Evolutionary conservation across 2,888 invertebrate genomes (phyloP), one percentile per base, ranked within the genome.

Genomic region (Acanthoscelides obtectus): DNA sequence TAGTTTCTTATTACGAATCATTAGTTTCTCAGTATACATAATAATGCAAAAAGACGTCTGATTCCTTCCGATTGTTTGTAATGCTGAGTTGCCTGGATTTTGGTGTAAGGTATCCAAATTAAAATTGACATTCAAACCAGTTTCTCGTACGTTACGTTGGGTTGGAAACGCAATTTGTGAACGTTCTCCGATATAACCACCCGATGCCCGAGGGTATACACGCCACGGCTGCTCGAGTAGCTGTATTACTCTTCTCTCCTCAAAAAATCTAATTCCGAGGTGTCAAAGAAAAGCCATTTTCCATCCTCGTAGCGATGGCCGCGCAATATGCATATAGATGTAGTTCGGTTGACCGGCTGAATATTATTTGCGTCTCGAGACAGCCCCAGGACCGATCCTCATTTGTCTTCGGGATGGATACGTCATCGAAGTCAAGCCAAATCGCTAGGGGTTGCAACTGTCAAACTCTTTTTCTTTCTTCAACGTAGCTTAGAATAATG

Each of bases 201-300:
- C 80, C 80, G 81, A 80, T 80, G 83, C 81, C 82, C 72, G 17
- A 12, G 70, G 82, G 82, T 82, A 81, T 82, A 81, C 82, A 78
- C 83, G 80, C 82, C 82, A 82, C 82, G 83, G 45, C 45, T n/a
- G n/a, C 45, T 17, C 45, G 45, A 45, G 45, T 45, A 45, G 45
- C 45, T 45, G 12, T 45, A 45, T 45, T 45, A 45, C 12, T 84
- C 83, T 82, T 83, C 82, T 83, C 83, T 84, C 78, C 77, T 79
- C 82, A 84, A 85, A 85, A 85, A 86, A 86, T 86, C 85, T 86
- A 86, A 86, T 86, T 86, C 85, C 84, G 83, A 85, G 85, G 85
- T 85, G 85, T 86, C 86, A 85, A 85, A 86, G 86, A 85, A 86
- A 85, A 86, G 85, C 85, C 85, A 85, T 86, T 85, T 85, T 84